Conservation (phyloP, 2,113 vertebrate genomes). For the Loxodonta africana region DNA sequence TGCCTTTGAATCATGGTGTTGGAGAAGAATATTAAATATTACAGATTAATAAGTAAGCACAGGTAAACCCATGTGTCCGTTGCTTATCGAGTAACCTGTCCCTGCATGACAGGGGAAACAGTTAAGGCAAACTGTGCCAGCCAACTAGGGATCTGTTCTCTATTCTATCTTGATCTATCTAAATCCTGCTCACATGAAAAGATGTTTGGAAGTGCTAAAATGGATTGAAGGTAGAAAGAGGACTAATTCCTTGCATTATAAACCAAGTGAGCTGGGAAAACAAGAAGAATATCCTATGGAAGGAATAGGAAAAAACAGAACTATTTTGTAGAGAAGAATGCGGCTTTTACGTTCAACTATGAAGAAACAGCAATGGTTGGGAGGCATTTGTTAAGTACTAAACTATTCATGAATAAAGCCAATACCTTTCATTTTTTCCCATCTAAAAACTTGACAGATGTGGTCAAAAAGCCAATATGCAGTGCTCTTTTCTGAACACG, state of each 20-base stretch:
- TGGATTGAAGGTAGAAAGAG: neutral
- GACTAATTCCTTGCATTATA: neutral
- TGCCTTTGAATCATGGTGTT: too few relatives aligned
- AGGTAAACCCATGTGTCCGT: too few relatives aligned
- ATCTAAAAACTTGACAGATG: conserved; percentile 59
- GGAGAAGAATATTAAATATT: too few relatives aligned
- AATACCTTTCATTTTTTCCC: conserved; percentile 71
- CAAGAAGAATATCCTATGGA: neutral
- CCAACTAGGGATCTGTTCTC: neutral
- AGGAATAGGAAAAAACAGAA: neutral
- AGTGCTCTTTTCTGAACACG: conserved; percentile 37
- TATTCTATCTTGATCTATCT: neutral
- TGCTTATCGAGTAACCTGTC: too few relatives aligned
- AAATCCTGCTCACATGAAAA: neutral
- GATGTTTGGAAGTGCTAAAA: neutral
- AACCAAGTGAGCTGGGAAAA: neutral
- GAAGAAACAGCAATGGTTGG: neutral
- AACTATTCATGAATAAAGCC: conserved; percentile 72
- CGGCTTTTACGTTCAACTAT: conserved; percentile 43
- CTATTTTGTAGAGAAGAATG: neutral
- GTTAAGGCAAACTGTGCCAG: neutral
- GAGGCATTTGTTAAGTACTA: conserved; percentile 34
- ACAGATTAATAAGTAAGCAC: too few relatives aligned
- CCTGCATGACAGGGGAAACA: neutral
- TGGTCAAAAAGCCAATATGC: conserved; percentile 69